A percentile compares a stretch with the other conserved stretches of the same genome.
These are phyloP conservation scores for Protobothrops flavoviridis DNA, from an alignment of 2,113 vertebrate species.

Conservation along the genomic window DNA sequence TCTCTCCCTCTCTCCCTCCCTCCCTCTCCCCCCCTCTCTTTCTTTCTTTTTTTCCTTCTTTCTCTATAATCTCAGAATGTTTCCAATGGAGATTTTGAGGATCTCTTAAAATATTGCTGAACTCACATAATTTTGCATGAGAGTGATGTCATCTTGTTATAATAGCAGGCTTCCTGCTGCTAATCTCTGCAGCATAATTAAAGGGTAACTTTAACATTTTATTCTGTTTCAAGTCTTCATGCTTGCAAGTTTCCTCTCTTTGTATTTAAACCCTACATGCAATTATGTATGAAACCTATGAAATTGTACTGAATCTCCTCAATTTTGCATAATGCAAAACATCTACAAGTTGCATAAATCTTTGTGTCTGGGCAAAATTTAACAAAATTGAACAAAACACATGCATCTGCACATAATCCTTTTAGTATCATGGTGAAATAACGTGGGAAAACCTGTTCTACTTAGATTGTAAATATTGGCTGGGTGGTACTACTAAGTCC, in stretches of 20 bases:
- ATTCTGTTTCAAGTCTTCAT: neutral
- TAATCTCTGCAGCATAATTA: neutral
- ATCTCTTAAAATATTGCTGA: neutral
- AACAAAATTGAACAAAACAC: neutral
- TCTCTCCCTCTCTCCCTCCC: fast-evolving
- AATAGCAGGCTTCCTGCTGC: neutral
- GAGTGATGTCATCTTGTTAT: neutral
- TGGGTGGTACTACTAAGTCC: neutral
- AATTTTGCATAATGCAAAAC: neutral
- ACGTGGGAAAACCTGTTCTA: neutral
- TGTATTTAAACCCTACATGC: neutral
- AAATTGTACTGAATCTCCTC: neutral
- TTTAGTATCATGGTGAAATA: neutral
- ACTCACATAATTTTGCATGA: neutral
- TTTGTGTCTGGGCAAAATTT: neutral
- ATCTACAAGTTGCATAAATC: neutral
- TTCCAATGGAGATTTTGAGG: neutral
- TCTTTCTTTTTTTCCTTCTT: no score
- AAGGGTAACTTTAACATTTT: neutral
- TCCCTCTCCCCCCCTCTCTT: no score
- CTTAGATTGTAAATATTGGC: neutral
- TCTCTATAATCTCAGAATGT: neutral
- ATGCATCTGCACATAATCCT: neutral
- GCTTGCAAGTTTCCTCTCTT: no score
- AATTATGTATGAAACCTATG: neutral